Evolutionary conservation across 2,797 vertebrate species (phyloP), one percentile per base, ranked within the genome.

Genomic region (Echeneis naucrates): DNA sequence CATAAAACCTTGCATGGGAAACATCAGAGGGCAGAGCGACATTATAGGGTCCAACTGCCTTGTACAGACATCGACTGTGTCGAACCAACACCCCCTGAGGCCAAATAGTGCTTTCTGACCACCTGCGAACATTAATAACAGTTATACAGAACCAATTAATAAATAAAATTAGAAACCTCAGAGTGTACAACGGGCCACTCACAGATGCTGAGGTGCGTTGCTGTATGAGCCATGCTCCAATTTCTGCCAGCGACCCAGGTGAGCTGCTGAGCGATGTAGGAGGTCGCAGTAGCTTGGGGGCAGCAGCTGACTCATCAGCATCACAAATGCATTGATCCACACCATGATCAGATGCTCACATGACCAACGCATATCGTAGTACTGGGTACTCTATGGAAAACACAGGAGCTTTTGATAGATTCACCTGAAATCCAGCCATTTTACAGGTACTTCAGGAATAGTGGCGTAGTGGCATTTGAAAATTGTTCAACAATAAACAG

Each of bases 301-400:
- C 72, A 99, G 94, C 88, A 99, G 93, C 77, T 99, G 98, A 8
- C 96, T 98, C 93, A 97, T 99, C 78, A 99, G 94, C 98, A 99
- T 99, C 86, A 99, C 98, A 40, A 99, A 99, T 17, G 98, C 98
- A 33, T 99, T 99, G 92, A 99, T 98, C 98, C 98, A 99, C 89
- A 99, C 98, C 97, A 99, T 99, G 87, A 99, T 98, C 86, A 99
- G 95, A 83, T 99, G 98, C 89, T 99, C 98, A 24, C 98, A 99
- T 21, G 98, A 99, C 98, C 98, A 99, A 81, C 98, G 97, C 98
- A 99, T 99, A 94, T 99, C 98, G 2, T 99, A 99, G 94, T 99
- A 99, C 93, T 99, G 98, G 0, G 98, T 99, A 88, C 97, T 99
- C 98, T 99, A 92, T 24, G 75, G 90, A 21, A 12, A 42, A 10